Evolutionary conservation across 2,113 vertebrate species (phyloP).

Genomic region (Odobenus rosmarus): DNA sequence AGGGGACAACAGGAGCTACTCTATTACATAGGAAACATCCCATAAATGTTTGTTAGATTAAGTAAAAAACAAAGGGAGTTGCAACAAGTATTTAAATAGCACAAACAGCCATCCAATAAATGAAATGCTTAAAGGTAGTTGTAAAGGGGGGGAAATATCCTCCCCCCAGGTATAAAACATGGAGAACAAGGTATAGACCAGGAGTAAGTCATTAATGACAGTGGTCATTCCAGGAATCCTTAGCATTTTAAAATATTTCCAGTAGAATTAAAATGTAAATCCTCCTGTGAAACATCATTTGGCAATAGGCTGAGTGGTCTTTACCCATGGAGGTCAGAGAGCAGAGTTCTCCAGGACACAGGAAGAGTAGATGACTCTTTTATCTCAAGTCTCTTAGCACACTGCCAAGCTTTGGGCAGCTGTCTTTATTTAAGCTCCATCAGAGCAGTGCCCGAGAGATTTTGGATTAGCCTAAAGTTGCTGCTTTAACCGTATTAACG

Average conservation of each 20-base stretch:
- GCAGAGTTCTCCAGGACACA: neutral
- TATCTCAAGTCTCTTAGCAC: neutral
- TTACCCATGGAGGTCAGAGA: conserved; percentile 53
- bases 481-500: conserved; percentile 44
- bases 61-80: neutral
- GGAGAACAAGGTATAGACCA: neutral
- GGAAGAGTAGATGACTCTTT: conserved; percentile 55
- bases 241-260: conserved; percentile 63
- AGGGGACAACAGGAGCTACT: neutral
- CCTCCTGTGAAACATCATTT: conserved; percentile 53
- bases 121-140: neutral
- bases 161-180: neutral
- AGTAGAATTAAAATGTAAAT: conserved; percentile 56
- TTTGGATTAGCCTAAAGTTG: conserved; percentile 46
- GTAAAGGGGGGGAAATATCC: neutral
- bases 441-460: conserved; percentile 41
- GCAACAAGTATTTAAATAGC: neutral
- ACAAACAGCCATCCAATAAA: neutral
- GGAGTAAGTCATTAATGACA: neutral
- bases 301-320: conserved; percentile 24
- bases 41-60: neutral
- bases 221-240: conserved; percentile 55
- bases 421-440: conserved; percentile 27
- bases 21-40: neutral
- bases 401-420: neutral